Conservation (phyloP, 2,113 vertebrate genomes). For the Leucosticte australis region DNA sequence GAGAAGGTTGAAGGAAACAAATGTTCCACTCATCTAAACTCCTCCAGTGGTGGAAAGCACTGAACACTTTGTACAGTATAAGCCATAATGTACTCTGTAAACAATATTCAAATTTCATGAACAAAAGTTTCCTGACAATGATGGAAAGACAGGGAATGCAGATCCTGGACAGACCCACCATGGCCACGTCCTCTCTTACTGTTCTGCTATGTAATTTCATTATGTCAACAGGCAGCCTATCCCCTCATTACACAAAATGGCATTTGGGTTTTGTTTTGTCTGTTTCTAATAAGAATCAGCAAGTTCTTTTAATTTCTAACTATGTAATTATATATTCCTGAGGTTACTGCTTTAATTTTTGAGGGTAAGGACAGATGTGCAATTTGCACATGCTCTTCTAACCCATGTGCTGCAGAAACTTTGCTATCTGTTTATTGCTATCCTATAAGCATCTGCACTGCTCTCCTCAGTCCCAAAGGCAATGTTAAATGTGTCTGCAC, state of each 20-base stretch:
- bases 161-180: not conserved
- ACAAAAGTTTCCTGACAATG: not conserved
- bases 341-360: not conserved
- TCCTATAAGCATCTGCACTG: not conserved
- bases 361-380: not conserved
- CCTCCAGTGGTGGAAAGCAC: not conserved
- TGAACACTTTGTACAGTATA: not conserved
- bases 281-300: not conserved
- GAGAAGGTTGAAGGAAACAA: not conserved
- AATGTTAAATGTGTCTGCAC: not conserved
- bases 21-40: not conserved
- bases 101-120: not conserved
- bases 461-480: not conserved
- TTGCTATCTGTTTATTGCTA: not conserved
- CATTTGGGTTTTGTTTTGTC: not conserved
- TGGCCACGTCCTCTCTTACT: not conserved
- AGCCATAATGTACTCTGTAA: not conserved
- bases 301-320: not conserved
- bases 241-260: not conserved
- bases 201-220: not conserved
- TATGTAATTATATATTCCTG: not conserved
- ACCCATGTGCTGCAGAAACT: not conserved
- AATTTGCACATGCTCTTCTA: not conserved
- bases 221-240: not conserved
- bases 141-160: not conserved